Conservation (phyloP, 1,140 invertebrate genomes). For the Kradibia gibbosae region DNA sequence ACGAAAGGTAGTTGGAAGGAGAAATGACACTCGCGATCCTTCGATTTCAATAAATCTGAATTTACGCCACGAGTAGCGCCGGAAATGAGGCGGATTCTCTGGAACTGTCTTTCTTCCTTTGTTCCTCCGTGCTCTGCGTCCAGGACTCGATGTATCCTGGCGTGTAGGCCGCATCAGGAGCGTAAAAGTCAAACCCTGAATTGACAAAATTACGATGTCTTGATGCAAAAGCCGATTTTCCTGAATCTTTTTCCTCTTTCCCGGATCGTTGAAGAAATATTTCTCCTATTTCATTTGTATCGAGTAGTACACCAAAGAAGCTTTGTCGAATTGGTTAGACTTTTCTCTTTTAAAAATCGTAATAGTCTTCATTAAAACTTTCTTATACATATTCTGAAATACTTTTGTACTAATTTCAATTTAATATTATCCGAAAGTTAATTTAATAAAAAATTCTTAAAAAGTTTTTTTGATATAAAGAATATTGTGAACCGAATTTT, state of each 20-base stretch:
- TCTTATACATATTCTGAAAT: not conserved
- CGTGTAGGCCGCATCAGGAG: slow-evolving; percentile 25
- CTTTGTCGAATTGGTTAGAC: not conserved
- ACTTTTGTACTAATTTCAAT: not conserved
- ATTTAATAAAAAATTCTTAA: too few relatives aligned
- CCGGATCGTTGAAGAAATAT: not conserved
- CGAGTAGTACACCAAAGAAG: not conserved
- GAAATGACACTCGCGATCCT: slow-evolving; percentile 54
- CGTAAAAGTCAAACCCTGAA: slow-evolving; percentile 40
- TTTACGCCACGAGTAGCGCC: slow-evolving; percentile 38
- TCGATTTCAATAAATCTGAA: slow-evolving; percentile 60
- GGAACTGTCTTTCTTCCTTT: not conserved
- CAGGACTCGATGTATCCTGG: not conserved
- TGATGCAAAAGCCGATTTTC: slow-evolving; percentile 32
- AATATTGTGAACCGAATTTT: too few relatives aligned
- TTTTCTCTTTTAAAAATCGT: not conserved
- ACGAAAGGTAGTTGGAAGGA: slow-evolving; percentile 2
- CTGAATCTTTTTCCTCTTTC: not conserved
- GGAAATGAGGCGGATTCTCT: slow-evolving; percentile 42
- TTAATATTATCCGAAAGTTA: too few relatives aligned
- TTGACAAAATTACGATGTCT: slow-evolving; percentile 48
- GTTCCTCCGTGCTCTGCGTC: not conserved
- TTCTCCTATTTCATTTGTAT: not conserved
- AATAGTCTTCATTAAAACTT: slow-evolving; percentile 2
- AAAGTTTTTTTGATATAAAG: too few relatives aligned